A percentile compares a stretch with the other conserved stretches of the same genome.
Evolutionary conservation across 53 echinoderm and acorn worm genomes (phyloP).

Genomic region (Antedon mediterranea): DNA sequence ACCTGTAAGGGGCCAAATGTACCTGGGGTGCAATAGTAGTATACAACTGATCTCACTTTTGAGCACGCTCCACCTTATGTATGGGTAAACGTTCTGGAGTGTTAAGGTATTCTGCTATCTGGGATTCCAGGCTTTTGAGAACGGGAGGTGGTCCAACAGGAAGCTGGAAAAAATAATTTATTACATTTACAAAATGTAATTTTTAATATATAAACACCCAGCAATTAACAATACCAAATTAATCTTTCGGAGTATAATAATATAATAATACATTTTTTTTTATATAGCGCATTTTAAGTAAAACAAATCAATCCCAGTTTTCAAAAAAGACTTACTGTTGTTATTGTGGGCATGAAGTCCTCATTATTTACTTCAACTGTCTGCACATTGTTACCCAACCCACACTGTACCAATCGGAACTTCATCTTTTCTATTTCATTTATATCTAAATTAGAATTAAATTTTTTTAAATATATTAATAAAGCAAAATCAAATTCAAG

Average conservation of each 20-base stretch:
- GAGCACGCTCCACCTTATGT: conserved; percentile 42
- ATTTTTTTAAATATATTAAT: too few species aligned
- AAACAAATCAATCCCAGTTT: too few species aligned
- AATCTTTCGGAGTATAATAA: too few species aligned
- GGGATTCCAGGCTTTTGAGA: conserved; percentile 27
- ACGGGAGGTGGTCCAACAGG: conserved; percentile 85
- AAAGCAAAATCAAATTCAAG: too few species aligned
- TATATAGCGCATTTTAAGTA: too few species aligned
- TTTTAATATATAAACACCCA: too few species aligned
- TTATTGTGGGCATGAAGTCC: neutral
- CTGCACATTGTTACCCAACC: neutral
- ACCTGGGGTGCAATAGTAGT: too few species aligned
- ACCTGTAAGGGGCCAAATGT: too few species aligned
- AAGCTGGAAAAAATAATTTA: conserved; percentile 25
- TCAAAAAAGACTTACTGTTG: neutral
- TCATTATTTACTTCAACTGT: neutral
- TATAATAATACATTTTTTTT: too few species aligned
- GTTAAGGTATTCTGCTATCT: conserved; percentile 32
- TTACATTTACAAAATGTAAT: neutral
- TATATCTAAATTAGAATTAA: too few species aligned
- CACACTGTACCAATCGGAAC: neutral
- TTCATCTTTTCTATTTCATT: neutral
- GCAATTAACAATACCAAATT: too few species aligned
- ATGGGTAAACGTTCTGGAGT: conserved; percentile 63
- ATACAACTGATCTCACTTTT: conserved; percentile 32